Base-by-base conservation (phyloP, 2,797 vertebrate species). In the Australoheros facetus region DNA sequence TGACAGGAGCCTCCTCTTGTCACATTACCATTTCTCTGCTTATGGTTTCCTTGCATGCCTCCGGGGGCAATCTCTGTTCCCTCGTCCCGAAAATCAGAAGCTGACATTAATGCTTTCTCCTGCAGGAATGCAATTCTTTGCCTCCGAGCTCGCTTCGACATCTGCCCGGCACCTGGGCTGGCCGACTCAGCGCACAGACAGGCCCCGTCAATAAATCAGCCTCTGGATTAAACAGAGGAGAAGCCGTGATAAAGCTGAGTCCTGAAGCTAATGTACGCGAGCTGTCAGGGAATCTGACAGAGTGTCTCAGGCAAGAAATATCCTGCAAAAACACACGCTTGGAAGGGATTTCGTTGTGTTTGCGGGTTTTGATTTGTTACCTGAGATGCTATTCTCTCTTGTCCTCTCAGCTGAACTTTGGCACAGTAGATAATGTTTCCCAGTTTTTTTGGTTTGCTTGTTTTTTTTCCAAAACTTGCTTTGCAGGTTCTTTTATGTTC, bases 151-250 rank as follows among this genome's bases (percentile, higher is more conserved):
- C 39, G 70, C 79, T 57, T 87, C 71, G 1, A 92, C 93, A 94
- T 94, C 92, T 95, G 93, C 90, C 82, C 58, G 11, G 78, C 94
- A 95, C 85, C 92, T 94, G 93, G 88, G 60, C 85, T 69, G 78
- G 79, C 72, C 16, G 77, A 34, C 55, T 81, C 60, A 4, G 42
- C 12, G 17, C 58, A 4, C 48, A 81, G 85, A 85, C 83, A 64
- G 83, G 53, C 81, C 71, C 39, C 17, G 23, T 84, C 87, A 81
- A 84, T 94, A 93, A 93, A 94, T 94, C 93, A 92, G 79, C 53
- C 48, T 45, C 16, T 56, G 88, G 87, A 89, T 91, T 89, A 87
- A 92, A 92, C 87, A 56, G 77, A 55, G 19, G 57, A 81, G 79
- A 81, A 32, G 71, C 83, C 6, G 77, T 37, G 89, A 93, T 93